phyloP scores from a whole-genome alignment of 2,797 vertebrate species.

The Tolypeutes matacus region DNA sequence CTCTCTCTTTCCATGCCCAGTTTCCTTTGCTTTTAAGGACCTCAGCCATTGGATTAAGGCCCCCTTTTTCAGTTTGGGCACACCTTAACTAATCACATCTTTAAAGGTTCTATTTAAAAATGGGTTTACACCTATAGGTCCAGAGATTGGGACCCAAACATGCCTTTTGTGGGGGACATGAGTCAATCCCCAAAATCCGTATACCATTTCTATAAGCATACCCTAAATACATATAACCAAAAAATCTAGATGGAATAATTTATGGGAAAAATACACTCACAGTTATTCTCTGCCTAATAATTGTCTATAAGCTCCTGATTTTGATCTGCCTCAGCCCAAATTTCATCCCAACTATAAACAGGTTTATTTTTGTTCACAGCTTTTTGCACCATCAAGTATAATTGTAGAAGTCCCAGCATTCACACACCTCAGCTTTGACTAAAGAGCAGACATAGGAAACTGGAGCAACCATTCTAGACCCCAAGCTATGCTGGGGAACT shows the following conservation, averaged over 20 bases:
- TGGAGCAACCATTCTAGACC: neutral
- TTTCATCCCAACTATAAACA: neutral
- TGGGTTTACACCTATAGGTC: too few relatives aligned
- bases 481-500: neutral
- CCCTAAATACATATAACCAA: neutral
- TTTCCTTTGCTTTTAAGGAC: too few relatives aligned
- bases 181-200: too few relatives aligned
- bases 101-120: too few relatives aligned
- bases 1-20: too few relatives aligned
- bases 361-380: neutral
- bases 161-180: too few relatives aligned
- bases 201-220: neutral
- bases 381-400: neutral
- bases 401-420: neutral
- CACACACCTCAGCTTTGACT: neutral
- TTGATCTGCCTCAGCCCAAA: neutral
- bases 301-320: neutral
- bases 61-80: too few relatives aligned
- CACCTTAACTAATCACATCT: too few relatives aligned
- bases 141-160: too few relatives aligned
- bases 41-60: too few relatives aligned
- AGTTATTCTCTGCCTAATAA: neutral
- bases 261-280: neutral
- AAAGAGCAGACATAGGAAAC: neutral
- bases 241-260: neutral